Base-by-base conservation (phyloP, 2,113 vertebrate species). In the Vulpes lagopus region DNA sequence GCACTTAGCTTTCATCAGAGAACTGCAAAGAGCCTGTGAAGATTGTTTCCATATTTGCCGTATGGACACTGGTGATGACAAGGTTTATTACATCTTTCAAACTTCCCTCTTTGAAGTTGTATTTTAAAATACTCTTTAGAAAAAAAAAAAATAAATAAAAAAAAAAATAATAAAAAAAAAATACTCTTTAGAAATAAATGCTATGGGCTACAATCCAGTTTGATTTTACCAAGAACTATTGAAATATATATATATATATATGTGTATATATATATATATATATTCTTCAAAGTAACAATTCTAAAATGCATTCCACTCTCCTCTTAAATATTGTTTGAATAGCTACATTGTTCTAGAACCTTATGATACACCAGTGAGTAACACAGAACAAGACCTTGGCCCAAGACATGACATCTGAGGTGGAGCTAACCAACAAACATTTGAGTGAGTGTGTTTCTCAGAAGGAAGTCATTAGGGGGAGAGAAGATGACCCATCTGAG, bases 351-450 rank as follows among this genome's bases (percentile, higher is more conserved):
- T 38, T 32, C 25, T 22, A 25, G n/a, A 17, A 43, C 60, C 23
- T 86, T 38, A 22, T 2, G 11, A 30, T 11, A 5, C 8, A 30
- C 11, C 25, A 5, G n/a, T 30, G 23, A 59, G 1, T 43, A 1
- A 55, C 11, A 7, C 19, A 43, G 60, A 23, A 64, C 62, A 20
- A 30, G 55, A 7, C 25, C 27, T 6, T 30, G 57, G 35, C 49
- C 20, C 30, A 1, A 20, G 5, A 67, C 2, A 0, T 25, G 49
- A 27, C 10, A 20, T 69, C 8, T 2, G 5, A 22, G 25, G 71
- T 43, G 78, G 8, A 23, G 16, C 9, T 12, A 1, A 25, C 11
- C 22, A 12, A 9, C 20, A 16, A 1, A 27, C 4, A 0, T 3
- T 3, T 19, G 73, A 78, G n/a, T 16, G 0, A 69, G 64, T 17